Evolutionary conservation across 1,140 invertebrate genomes (phyloP).

Genomic region (Drosophila orosa): DNA sequence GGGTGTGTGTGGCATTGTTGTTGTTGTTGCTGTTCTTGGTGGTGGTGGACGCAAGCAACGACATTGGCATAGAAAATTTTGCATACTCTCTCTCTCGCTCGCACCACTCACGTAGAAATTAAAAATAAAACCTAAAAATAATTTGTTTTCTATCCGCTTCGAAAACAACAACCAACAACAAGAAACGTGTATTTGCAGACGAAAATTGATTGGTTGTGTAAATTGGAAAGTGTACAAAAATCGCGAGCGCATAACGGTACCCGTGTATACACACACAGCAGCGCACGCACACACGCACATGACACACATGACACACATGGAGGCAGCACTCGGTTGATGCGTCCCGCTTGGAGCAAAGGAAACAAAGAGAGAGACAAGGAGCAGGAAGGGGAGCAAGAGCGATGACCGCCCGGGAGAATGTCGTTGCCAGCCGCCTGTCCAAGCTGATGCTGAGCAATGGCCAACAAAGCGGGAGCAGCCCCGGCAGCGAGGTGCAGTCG

Average conservation of each 20-base stretch:
- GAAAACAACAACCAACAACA: slow-evolving; percentile 29
- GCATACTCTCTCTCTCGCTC: slow-evolving; percentile 48
- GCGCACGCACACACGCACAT: slow-evolving; percentile 10
- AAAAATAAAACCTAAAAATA: slow-evolving; percentile 33
- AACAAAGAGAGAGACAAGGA: slow-evolving; percentile 31
- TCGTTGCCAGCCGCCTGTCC: slow-evolving; percentile 71
- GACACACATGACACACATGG: slow-evolving; percentile 27
- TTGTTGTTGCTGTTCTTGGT: slow-evolving; percentile 30
- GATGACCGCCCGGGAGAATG: slow-evolving; percentile 78
- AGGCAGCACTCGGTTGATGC: slow-evolving; percentile 23
- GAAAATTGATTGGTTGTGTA: slow-evolving; percentile 33
- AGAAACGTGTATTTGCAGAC: slow-evolving; percentile 27
- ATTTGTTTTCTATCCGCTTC: slow-evolving; percentile 9
- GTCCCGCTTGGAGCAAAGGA: slow-evolving; percentile 48
- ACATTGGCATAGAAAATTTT: slow-evolving; percentile 80
- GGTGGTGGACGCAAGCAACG: slow-evolving; percentile 36
- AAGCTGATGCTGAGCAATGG: slow-evolving; percentile 77
- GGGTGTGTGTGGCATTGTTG: slow-evolving; percentile 5
- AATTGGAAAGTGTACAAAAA: slow-evolving; percentile 57
- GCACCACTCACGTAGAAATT: slow-evolving; percentile 29
- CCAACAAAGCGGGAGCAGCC: slow-evolving; percentile 36
- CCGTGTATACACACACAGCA: slow-evolving; percentile 37
- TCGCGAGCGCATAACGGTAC: slow-evolving; percentile 52
- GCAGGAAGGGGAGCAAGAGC: slow-evolving; percentile 43
- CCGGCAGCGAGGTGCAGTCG: slow-evolving; percentile 53